Base-by-base conservation (phyloP, 92 coral and sea anemone genomes). In the Desmophyllum pertusum region DNA sequence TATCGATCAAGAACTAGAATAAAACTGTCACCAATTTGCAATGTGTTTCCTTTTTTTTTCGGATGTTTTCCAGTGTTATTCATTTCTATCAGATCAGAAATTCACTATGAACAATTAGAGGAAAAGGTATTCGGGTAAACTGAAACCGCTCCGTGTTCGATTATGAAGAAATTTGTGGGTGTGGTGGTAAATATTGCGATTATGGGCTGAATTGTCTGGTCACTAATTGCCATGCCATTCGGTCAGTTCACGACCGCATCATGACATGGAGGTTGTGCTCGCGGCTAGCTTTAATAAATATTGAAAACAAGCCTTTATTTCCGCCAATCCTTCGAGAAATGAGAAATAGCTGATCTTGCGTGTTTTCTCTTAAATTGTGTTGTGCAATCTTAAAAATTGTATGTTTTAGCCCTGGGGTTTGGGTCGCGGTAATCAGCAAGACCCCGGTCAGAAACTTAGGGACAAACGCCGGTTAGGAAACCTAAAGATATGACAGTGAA, bases 261-360 rank as follows among this genome's bases (percentile, higher is more conserved):
- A 79, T 52, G 43, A 21, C 61, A 30, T 80, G 27, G 76, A 50
- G 75, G 35, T 51, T 35, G 1, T 25, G 57, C 31, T 38, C 27
- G 67, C 62, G 52, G 84, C 76, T 29, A 35, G 11, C 50, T 51
- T 63, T 51, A 36, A n/a, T 51, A 50, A 23, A 46, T 46, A 46
- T 30, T 68, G 76, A 21, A 80, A 68, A 67, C 84, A 46, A 67
- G 15, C 84, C 17, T 36, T 46, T 36, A 43, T 23, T 11, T 80
- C 74, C 76, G 25, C 51, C 10, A 51, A 69, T 69, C 77, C 76
- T 80, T 43, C 7, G 5, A 69, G 69, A 68, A 50, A 69, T 80
- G 71, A 79, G 63, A 79, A 39, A 52, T 25, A 69, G 84, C 27
- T 30, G 36, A 37, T 3, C 19, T 64, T 64, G 50, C 19, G 25